These are phyloP conservation scores for Rhombomys opimus DNA, from an alignment of 2,113 vertebrate genomes.

Conservation along the genomic window DNA sequence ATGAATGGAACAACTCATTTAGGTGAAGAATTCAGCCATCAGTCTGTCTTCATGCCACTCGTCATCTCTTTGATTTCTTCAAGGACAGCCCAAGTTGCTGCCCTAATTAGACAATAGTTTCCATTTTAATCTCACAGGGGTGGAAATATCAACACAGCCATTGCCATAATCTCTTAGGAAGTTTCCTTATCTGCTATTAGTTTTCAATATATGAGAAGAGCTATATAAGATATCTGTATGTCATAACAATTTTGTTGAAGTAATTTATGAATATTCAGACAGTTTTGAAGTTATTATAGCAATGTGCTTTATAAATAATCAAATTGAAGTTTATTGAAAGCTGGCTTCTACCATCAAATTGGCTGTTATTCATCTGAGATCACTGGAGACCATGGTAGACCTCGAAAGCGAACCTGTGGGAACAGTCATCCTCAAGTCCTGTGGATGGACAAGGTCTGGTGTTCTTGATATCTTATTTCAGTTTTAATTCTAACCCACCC, in stretches of 20 bases:
- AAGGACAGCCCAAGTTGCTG: constrained; percentile 89
- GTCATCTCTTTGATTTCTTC: constrained; percentile 92
- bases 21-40: constrained; percentile 91
- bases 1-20: constrained; percentile 94
- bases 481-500: neutral
- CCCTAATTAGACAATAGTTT: constrained; percentile 91
- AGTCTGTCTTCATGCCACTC: constrained; percentile 92
- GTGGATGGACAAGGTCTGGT: neutral
- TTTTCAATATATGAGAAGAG: constrained; percentile 91
- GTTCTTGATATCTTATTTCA: neutral
- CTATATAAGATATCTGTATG: constrained; percentile 89
- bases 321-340: constrained; percentile 89
- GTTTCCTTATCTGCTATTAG: constrained; percentile 83
- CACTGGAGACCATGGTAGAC: constrained; percentile 81
- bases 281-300: constrained; percentile 91
- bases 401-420: neutral
- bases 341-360: constrained; percentile 92
- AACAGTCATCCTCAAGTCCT: neutral
- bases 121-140: constrained; percentile 88
- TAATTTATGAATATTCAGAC: constrained; percentile 90
- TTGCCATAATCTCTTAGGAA: constrained; percentile 78
- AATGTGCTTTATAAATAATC: constrained; percentile 91
- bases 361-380: constrained; percentile 91
- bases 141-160: constrained; percentile 78
- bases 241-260: constrained; percentile 90